Evolutionary conservation across 2,113 vertebrate genomes (phyloP).

Genomic region (Prionailurus bengalensis): DNA sequence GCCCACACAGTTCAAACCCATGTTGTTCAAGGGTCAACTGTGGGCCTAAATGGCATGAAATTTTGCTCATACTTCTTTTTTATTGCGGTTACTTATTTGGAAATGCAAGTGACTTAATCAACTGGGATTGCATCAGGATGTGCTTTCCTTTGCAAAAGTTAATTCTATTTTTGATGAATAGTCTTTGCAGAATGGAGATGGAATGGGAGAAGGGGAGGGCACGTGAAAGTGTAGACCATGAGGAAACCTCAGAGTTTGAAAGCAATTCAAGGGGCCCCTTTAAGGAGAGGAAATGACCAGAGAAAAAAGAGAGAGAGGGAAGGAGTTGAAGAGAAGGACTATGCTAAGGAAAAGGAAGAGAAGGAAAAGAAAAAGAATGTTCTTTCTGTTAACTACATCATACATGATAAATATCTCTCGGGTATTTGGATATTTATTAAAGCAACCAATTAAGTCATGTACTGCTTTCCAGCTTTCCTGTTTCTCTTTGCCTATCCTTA

Average conservation of each 20-base stretch:
- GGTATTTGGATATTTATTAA: constrained; percentile 32
- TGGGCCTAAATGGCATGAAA: background rate
- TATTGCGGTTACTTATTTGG: constrained; percentile 23
- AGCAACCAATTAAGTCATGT: background rate
- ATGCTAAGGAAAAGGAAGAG: background rate
- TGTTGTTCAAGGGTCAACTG: background rate
- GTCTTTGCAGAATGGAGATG: background rate
- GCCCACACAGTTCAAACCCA: background rate
- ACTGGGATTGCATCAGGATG: constrained; percentile 9
- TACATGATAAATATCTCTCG: background rate
- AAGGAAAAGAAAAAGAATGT: background rate
- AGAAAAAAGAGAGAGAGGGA: background rate
- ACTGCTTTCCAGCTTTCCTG: background rate
- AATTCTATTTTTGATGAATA: constrained; percentile 59
- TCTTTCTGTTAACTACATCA: background rate
- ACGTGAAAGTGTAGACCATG: constrained; percentile 28
- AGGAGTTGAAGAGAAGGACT: background rate
- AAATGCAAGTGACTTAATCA: constrained; percentile 30
- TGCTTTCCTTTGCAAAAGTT: constrained; percentile 46
- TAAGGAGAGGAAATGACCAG: background rate
- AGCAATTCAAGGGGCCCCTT: background rate
- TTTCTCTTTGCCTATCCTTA: background rate
- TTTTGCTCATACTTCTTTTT: constrained; percentile 43
- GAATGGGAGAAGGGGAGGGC: background rate
- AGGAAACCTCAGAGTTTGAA: constrained; percentile 7